Base-by-base conservation (phyloP, 2,888 invertebrate species). In the Latrodectus hesperus region DNA sequence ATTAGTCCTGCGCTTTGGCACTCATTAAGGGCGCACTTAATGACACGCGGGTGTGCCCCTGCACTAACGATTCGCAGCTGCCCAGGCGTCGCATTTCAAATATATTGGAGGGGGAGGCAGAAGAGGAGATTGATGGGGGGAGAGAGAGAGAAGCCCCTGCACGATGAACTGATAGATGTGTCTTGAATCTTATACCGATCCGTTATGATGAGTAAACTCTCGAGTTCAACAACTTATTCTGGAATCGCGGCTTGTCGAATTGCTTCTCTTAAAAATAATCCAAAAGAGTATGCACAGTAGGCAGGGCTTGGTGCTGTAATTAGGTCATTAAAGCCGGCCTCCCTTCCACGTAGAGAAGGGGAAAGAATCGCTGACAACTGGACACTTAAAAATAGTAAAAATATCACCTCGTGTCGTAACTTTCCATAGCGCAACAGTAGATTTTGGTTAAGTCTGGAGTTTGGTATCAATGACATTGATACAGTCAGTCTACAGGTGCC, bases 1-100 rank as follows among this genome's bases (percentile, higher is more conserved):
- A 88, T 93, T 94, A 90, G 95, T 71, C 94, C 89, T 94, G 92
- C 90, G 94, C 94, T 88, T 94, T 94, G 88, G 94, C 91, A 89
- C 94, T 93, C 91, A 94, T 94, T 90, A 88, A 81, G 84, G 60
- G 71, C 76, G 12, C 65, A 80, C 81, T 88, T 88, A 88, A 88
- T 88, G 88, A 88, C 88, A 75, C 77, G 74, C 74, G 26, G 75
- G 70, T 70, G 71, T 74, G 60, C 65, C 53, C 67, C 51, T 12
- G n/a, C 52, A 55, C 80, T 83, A 82, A 88, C 83, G 88, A 83
- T 88, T 83, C 52, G 67, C 53, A 38, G 74, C 74, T 52, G 52
- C 52, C 68, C 60, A 12, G 53, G 81, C 81, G 53, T 86, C 86
- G 73, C 72, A 86, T 86, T 86, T 86, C 86, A 80, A 86, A 81